Conservation (phyloP, 2,113 vertebrate genomes). For the Hucho hucho region DNA sequence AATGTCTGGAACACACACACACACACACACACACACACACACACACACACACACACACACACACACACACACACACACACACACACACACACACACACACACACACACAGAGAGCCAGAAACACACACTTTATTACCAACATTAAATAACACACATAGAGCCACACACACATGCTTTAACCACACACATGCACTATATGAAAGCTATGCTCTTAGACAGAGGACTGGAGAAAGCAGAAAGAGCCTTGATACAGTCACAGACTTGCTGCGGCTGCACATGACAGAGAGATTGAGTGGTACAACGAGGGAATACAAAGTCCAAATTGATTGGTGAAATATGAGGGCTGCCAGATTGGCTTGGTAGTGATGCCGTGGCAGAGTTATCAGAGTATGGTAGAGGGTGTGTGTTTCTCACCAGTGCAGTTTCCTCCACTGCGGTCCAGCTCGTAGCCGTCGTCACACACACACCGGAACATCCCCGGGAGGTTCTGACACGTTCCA, state of each 20-base stretch:
- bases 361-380: background rate
- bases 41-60: background rate
- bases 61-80: background rate
- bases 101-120: too few species aligned
- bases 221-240: background rate
- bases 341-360: background rate
- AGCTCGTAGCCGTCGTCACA: slow-evolving; percentile 89
- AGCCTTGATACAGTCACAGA: slow-evolving; percentile 7
- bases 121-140: background rate
- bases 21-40: slow-evolving; percentile 7
- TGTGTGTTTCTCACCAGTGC: slow-evolving; percentile 78
- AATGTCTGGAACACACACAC: slow-evolving; percentile 75
- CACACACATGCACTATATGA: background rate
- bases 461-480: slow-evolving; percentile 90
- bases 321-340: slow-evolving; percentile 5
- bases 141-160: background rate
- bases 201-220: background rate
- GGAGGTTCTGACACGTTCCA: slow-evolving; percentile 92
- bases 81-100: background rate
- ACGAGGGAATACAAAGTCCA: background rate
- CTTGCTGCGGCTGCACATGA: background rate
- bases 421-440: slow-evolving; percentile 89
- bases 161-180: too few species aligned
- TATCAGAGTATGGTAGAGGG: too few species aligned
- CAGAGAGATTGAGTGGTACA: background rate